Evolutionary conservation across 2,888 invertebrate species (phyloP).

Genomic region (Troides aeacus): DNA sequence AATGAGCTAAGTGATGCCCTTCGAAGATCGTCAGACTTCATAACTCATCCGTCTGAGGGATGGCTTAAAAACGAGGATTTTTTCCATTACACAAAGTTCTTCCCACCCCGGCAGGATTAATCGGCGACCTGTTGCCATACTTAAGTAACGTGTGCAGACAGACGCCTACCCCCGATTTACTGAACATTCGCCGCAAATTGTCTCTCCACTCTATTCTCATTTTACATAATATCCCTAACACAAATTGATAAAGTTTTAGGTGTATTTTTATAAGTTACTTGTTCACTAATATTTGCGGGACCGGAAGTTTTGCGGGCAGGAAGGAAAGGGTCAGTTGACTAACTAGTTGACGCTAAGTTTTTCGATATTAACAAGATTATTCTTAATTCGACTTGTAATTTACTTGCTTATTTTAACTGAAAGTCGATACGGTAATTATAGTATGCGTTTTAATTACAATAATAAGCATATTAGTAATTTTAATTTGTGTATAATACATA

Average conservation of each 20-base stretch:
- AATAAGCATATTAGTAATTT: too few species aligned
- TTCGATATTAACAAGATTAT: background rate
- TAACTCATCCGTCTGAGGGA: slow-evolving; percentile 59
- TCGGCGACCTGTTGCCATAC: slow-evolving; percentile 70
- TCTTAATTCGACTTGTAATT: background rate
- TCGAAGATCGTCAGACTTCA: slow-evolving; percentile 53
- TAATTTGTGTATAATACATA: too few species aligned
- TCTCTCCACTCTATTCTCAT: slow-evolving; percentile 49
- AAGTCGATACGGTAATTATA: background rate
- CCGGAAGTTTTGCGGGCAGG: slow-evolving; percentile 1
- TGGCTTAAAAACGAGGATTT: slow-evolving; percentile 59
- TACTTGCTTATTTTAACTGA: background rate
- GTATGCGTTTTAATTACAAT: too few species aligned
- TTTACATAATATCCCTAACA: slow-evolving; percentile 20
- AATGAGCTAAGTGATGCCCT: slow-evolving; percentile 51
- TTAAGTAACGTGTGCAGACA: slow-evolving; percentile 48
- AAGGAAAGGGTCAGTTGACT: slow-evolving; percentile 30
- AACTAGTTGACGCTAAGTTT: slow-evolving; percentile 25
- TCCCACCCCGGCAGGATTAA: slow-evolving; percentile 55
- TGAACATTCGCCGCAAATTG: slow-evolving; percentile 57
- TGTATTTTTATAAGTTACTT: slow-evolving; percentile 20
- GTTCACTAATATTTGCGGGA: background rate
- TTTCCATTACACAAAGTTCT: slow-evolving; percentile 65
- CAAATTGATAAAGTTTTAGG: slow-evolving; percentile 25
- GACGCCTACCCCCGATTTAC: slow-evolving; percentile 45